These are phyloP conservation scores for Petrolisthes cinctipes DNA, from an alignment of 2,888 invertebrate genomes.

Conservation along the genomic window DNA sequence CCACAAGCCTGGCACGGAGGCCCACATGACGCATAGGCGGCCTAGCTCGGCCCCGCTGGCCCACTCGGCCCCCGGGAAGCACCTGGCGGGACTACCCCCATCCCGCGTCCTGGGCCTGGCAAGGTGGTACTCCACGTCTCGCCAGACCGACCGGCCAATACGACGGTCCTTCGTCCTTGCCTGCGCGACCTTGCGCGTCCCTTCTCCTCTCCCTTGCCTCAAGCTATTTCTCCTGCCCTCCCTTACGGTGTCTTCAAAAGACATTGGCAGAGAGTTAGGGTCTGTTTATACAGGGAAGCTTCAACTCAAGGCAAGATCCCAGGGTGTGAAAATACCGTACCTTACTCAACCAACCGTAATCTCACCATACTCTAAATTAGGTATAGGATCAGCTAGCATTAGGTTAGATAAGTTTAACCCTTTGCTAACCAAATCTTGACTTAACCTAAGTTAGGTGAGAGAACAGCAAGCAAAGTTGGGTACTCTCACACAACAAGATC, in stretches of 20 bases:
- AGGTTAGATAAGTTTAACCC: no score
- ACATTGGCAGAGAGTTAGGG: constrained; percentile 61
- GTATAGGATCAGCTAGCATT: no score
- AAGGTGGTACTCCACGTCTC: constrained; percentile 51
- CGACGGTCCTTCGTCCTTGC: constrained; percentile 51
- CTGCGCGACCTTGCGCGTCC: constrained; percentile 56
- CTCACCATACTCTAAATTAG: no score
- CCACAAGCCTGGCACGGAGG: constrained; percentile 40
- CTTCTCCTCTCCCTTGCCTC: constrained; percentile 60
- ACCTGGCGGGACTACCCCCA: constrained; percentile 30
- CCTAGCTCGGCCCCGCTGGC: constrained; percentile 52
- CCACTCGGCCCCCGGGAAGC: constrained; percentile 32
- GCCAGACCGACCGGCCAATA: constrained; percentile 55
- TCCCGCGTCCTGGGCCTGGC: constrained; percentile 34
- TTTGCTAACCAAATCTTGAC: no score
- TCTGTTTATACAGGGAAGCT: constrained; percentile 46
- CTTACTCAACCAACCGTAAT: no score
- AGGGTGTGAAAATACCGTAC: no score
- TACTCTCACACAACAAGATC: no score
- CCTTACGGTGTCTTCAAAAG: constrained; percentile 63
- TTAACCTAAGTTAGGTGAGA: no score
- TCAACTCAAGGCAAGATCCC: constrained; percentile 23
- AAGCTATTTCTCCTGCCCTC: constrained; percentile 60
- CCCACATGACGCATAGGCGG: constrained; percentile 43
- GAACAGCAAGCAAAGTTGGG: no score